Conservation (phyloP, 2,888 invertebrate genomes). For the Cryptocheilus praepositus region DNA sequence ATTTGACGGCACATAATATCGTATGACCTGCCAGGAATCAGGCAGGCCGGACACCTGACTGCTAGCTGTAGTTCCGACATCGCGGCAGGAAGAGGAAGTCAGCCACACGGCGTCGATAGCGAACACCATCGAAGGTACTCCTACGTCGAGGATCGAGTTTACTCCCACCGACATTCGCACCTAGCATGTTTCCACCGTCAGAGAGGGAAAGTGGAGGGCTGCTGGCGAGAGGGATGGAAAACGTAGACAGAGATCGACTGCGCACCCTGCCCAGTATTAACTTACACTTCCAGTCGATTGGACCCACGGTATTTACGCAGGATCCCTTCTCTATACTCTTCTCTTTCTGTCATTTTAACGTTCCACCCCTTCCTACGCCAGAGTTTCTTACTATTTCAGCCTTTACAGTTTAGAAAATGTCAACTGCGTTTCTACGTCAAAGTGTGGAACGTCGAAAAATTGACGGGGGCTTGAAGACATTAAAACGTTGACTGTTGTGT, state of each 20-base stretch:
- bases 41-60: constrained; percentile 66
- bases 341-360: constrained; percentile 30
- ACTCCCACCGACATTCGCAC: not conserved
- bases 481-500: no score
- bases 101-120: constrained; percentile 53
- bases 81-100: constrained; percentile 73
- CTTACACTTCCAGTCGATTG: constrained; percentile 73
- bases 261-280: constrained; percentile 63
- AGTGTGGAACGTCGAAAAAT: no score
- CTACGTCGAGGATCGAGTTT: constrained; percentile 36
- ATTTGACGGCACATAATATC: no score
- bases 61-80: constrained; percentile 65
- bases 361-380: constrained; percentile 25
- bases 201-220: not conserved
- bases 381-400: no score
- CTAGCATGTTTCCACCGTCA: constrained; percentile 10
- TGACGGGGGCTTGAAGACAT: no score
- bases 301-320: constrained; percentile 67
- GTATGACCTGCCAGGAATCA: not conserved
- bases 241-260: constrained; percentile 29
- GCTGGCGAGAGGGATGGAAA: not conserved
- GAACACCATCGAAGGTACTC: constrained; percentile 22
- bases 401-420: no score
- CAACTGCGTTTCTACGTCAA: no score
- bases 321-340: constrained; percentile 45